phyloP scores from a whole-genome alignment of 2,113 vertebrate species.

The Coreoperca whiteheadi region DNA sequence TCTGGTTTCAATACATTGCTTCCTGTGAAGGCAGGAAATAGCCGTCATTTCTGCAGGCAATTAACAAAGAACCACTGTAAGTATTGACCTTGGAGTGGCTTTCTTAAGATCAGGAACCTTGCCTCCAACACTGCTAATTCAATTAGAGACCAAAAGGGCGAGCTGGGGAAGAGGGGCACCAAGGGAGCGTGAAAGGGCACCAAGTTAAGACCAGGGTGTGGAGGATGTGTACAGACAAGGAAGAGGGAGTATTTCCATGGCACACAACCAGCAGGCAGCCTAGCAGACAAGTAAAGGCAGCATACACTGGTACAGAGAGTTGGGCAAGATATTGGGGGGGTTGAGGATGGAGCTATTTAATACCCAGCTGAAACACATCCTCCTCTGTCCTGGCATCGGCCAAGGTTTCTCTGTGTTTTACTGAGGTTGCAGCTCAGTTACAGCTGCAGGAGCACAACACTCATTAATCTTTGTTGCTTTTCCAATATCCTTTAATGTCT shows the following conservation, averaged over 20 bases:
- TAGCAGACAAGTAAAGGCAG: conserved; percentile 46
- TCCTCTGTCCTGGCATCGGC: conserved; percentile 39
- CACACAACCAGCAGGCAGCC: conserved; percentile 43
- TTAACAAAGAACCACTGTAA: conserved; percentile 85
- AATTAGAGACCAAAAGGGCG: conserved; percentile 65
- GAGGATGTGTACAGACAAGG: conserved; percentile 45
- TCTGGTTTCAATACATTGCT: conserved; percentile 89
- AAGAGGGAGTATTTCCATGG: conserved; percentile 51
- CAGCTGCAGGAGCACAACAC: conserved; percentile 38
- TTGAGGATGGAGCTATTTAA: conserved; percentile 33
- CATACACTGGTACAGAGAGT: conserved; percentile 16
- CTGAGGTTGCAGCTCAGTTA: conserved; percentile 47
- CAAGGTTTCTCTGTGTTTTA: conserved; percentile 49
- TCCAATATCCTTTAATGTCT: conserved; percentile 36
- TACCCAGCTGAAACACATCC: conserved; percentile 55
- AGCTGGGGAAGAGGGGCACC: conserved; percentile 31
- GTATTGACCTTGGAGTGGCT: conserved; percentile 68
- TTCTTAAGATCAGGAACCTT: conserved; percentile 57
- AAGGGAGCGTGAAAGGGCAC: conserved; percentile 54
- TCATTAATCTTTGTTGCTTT: conserved; percentile 48
- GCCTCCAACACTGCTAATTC: conserved; percentile 68
- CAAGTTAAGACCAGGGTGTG: conserved; percentile 31
- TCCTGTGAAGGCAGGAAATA: conserved; percentile 90
- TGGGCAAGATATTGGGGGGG: conserved; percentile 46
- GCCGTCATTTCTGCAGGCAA: conserved; percentile 84